Percentiles rank a stretch among this genome's conserved stretches.
phyloP scores from a whole-genome alignment of 2,797 vertebrate species.

The Peromyscus eremicus region DNA sequence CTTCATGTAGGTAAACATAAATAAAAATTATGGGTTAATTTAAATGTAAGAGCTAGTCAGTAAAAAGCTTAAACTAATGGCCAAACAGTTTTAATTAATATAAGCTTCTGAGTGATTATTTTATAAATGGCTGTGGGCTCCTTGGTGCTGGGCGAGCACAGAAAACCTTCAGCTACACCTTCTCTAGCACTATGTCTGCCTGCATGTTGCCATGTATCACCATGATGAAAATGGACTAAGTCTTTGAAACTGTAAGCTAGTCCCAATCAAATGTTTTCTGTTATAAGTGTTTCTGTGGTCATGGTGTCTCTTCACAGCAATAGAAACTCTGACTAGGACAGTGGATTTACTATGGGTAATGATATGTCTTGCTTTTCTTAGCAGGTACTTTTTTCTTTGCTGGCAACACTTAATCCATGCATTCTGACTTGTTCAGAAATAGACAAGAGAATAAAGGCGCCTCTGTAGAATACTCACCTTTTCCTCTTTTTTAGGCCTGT shows the following conservation, averaged over 20 bases:
- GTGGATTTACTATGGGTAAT: neutral
- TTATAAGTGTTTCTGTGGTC: neutral
- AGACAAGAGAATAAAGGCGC: neutral
- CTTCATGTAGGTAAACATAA: neutral
- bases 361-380: neutral
- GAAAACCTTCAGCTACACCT: too few relatives aligned
- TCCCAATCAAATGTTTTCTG: neutral
- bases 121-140: too few relatives aligned
- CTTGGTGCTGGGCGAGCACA: too few relatives aligned
- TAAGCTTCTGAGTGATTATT: too few relatives aligned
- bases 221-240: neutral
- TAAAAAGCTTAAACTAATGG: too few relatives aligned
- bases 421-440: neutral
- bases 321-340: neutral
- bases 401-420: neutral
- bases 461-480: conserved; percentile 82
- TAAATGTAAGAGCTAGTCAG: too few relatives aligned
- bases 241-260: neutral
- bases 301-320: neutral
- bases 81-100: too few relatives aligned
- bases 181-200: neutral
- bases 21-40: too few relatives aligned
- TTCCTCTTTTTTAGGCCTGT: conserved; percentile 85
- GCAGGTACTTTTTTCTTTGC: neutral
- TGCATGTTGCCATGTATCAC: neutral